Percentiles rank a stretch among this genome's conserved stretches.
Evolutionary conservation across 2,797 vertebrate genomes (phyloP).

Genomic region (Coracias cyanogaster): DNA sequence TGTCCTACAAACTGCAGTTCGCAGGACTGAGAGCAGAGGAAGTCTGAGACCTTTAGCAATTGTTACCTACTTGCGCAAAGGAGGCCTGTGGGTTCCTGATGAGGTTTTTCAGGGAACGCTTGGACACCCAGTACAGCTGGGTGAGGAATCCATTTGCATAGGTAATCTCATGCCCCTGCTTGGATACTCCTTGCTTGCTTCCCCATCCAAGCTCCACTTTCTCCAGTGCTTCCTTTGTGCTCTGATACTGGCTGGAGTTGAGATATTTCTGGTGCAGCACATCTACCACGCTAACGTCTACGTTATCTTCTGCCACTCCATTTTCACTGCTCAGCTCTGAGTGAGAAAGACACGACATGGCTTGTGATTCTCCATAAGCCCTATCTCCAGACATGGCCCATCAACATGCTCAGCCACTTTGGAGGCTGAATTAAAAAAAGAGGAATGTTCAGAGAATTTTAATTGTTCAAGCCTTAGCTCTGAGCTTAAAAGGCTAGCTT

Average conservation of each 20-base stretch:
- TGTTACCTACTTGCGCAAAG: constrained; percentile 67
- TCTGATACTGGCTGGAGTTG: constrained; percentile 50
- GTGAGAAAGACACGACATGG: not conserved
- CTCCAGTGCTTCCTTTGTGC: constrained; percentile 38
- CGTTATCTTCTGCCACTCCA: not conserved
- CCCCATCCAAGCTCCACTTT: constrained; percentile 14
- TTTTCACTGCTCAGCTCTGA: constrained; percentile 34
- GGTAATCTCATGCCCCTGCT: constrained; percentile 57
- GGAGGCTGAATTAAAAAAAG: not conserved
- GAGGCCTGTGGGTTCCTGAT: constrained; percentile 74
- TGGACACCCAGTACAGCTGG: constrained; percentile 74
- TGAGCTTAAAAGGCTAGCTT: not conserved
- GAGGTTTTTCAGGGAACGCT: constrained; percentile 73
- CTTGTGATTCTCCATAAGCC: not conserved
- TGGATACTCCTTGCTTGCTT: not conserved
- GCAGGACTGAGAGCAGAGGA: not conserved
- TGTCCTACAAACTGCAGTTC: not conserved
- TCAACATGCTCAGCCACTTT: not conserved
- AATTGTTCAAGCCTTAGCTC: not conserved
- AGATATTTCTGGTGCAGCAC: constrained; percentile 69
- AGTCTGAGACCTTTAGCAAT: not conserved
- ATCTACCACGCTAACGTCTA: constrained; percentile 44
- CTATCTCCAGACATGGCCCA: not conserved
- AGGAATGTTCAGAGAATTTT: not conserved
- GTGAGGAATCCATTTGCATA: constrained; percentile 73